Percentiles rank a stretch among this genome's conserved stretches.
These are phyloP conservation scores for Symphodus melops DNA, from an alignment of 2,113 vertebrate genomes.

Conservation along the genomic window DNA sequence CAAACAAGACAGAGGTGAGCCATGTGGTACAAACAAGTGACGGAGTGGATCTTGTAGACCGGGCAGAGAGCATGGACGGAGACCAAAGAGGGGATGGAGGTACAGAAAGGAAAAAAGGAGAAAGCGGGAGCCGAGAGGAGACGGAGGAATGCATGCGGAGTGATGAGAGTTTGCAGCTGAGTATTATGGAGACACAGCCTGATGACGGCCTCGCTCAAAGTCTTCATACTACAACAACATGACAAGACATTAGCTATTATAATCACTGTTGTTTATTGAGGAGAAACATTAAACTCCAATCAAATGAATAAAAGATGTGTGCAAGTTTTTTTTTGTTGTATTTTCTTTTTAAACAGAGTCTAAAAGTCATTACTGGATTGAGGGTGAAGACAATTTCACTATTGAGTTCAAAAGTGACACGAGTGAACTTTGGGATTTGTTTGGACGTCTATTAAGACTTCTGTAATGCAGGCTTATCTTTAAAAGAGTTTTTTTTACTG, in stretches of 20 bases:
- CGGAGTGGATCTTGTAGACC: background rate
- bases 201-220: constrained; percentile 8
- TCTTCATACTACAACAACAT: background rate
- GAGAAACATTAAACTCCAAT: background rate
- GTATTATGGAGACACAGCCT: constrained; percentile 64
- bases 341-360: too few species aligned
- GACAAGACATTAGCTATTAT: background rate
- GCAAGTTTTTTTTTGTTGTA: background rate
- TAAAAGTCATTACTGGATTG: too few species aligned
- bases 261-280: background rate
- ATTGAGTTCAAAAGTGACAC: too few species aligned
- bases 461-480: too few species aligned
- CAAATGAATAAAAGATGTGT: background rate
- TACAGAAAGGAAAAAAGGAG: background rate
- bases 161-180: constrained; percentile 51
- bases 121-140: background rate
- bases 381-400: too few species aligned
- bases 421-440: too few species aligned
- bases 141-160: background rate
- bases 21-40: background rate
- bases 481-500: too few species aligned
- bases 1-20: constrained; percentile 1
- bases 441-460: too few species aligned
- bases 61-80: background rate
- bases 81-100: background rate